Evolutionary conservation across 2,888 invertebrate genomes (phyloP), one percentile per base, ranked within the genome.

Genomic region (Pyrrhopygopsis socrates): DNA sequence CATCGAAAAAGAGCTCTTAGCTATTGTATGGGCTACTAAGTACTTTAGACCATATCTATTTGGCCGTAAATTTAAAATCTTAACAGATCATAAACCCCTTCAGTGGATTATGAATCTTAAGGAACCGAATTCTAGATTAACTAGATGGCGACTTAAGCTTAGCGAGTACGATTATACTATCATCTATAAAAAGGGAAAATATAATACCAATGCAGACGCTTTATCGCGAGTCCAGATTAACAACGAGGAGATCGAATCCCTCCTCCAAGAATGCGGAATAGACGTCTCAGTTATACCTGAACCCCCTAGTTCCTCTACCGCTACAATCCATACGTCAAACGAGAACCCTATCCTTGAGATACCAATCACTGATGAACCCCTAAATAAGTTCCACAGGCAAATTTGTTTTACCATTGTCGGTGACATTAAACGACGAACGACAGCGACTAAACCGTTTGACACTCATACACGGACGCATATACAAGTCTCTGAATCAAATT

Each of bases 51-150:
- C 95, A 15, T 95, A 95, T 70, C 68, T 96, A 6, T 95, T 94
- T 65, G 95, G 95, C 8, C 85, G 90, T 22, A 93, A 95, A 83
- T 97, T 97, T 73, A 92, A 79, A 27, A 94, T 97, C 6, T 67
- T 95, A 11, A 96, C 95, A 0, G 96, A 96, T 81, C 96, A 97
- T 84, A 93, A 92, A 78, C 95, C 96, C 24, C 65, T 96, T 8
- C 80, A 86, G 24, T 96, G 95, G 94, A 63, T 96, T 4, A 91
- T 95, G 78, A 90, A 71, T 9, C 41, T 94, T 1, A 95, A 95
- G 88, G 94, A 96, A 38, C 95, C 94, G 0, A 94, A 94, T 50
- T 91, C 94, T 0, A 82, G 94, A 34, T 73, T 95, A 1, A 91
- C 92, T 0, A 63, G 96, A 65, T 96, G 96, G 96, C 70, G 93